phyloP scores from a whole-genome alignment of 2,113 vertebrate genomes.

The Empidonax traillii region DNA sequence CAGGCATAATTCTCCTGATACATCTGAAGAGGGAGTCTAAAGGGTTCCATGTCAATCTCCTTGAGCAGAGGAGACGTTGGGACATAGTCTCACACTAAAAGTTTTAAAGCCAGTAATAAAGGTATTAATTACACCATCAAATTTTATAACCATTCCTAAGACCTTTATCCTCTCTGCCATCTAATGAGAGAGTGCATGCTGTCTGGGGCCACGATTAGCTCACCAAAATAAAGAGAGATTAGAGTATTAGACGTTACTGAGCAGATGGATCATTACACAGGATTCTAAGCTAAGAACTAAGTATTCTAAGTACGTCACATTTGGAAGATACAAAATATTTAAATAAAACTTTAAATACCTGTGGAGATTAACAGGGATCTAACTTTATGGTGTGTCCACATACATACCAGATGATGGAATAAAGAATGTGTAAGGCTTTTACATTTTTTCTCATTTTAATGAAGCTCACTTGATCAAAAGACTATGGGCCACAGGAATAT shows the following conservation, averaged over 20 bases:
- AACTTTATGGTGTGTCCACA: slow-evolving; percentile 23
- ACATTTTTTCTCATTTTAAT: slow-evolving; percentile 21
- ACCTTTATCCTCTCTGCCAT: slow-evolving; percentile 50
- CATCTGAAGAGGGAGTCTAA: neutral
- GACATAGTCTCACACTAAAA: neutral
- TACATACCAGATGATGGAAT: slow-evolving; percentile 34
- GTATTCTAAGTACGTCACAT: slow-evolving; percentile 28
- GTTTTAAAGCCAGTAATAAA: slow-evolving; percentile 30
- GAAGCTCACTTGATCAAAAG: neutral
- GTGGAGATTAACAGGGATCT: slow-evolving; percentile 11
- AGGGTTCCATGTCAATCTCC: neutral
- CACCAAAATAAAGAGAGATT: slow-evolving; percentile 50
- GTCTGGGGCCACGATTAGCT: slow-evolving; percentile 57
- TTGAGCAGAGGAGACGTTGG: neutral
- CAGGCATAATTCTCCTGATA: neutral
- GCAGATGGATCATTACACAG: slow-evolving; percentile 65
- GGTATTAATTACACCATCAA: slow-evolving; percentile 38
- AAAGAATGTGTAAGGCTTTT: neutral
- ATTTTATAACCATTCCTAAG: slow-evolving; percentile 39
- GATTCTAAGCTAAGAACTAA: slow-evolving; percentile 60
- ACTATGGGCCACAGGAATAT: neutral
- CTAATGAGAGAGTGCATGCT: slow-evolving; percentile 13
- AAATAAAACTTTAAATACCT: slow-evolving; percentile 33
- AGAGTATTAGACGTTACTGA: slow-evolving; percentile 67
- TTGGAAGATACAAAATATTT: slow-evolving; percentile 13